Conservation (phyloP, 1,140 invertebrate species). For the Diuraphis noxia region DNA sequence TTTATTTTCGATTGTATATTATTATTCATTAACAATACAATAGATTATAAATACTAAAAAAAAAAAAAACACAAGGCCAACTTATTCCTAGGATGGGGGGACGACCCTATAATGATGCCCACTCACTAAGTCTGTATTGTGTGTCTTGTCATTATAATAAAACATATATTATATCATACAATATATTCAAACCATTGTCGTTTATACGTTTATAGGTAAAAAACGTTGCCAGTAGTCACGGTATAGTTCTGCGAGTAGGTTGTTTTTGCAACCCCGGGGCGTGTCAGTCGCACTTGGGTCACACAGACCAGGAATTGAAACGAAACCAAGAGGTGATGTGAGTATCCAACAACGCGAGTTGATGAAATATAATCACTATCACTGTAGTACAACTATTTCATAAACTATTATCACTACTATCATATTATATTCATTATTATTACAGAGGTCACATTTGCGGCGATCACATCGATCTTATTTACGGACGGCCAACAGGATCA, state of each 20-base stretch:
- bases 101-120: not conserved
- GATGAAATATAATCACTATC: not conserved
- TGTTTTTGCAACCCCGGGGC: conserved; percentile 97
- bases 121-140: too few relatives aligned
- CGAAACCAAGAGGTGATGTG: conserved; percentile 72
- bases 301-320: conserved; percentile 72
- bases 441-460: conserved; percentile 90
- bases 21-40: too few relatives aligned
- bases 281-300: conserved; percentile 79
- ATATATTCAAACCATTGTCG: conserved; percentile 58
- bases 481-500: conserved; percentile 88
- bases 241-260: conserved; percentile 86
- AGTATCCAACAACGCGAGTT: not conserved
- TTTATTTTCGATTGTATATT: not conserved
- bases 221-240: conserved; percentile 83
- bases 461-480: conserved; percentile 84
- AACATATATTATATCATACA: conserved; percentile 55
- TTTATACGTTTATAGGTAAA: conserved; percentile 71
- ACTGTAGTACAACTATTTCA: too few relatives aligned
- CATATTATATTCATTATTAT: not conserved
- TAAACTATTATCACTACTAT: too few relatives aligned
- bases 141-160: not conserved
- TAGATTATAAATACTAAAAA: too few relatives aligned
- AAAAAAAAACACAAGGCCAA: too few relatives aligned
- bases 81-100: not conserved